A percentile compares a stretch with the other conserved stretches of the same genome.
These are phyloP conservation scores for Chinchilla lanigera DNA, from an alignment of 2,113 vertebrate genomes.

Conservation along the genomic window DNA sequence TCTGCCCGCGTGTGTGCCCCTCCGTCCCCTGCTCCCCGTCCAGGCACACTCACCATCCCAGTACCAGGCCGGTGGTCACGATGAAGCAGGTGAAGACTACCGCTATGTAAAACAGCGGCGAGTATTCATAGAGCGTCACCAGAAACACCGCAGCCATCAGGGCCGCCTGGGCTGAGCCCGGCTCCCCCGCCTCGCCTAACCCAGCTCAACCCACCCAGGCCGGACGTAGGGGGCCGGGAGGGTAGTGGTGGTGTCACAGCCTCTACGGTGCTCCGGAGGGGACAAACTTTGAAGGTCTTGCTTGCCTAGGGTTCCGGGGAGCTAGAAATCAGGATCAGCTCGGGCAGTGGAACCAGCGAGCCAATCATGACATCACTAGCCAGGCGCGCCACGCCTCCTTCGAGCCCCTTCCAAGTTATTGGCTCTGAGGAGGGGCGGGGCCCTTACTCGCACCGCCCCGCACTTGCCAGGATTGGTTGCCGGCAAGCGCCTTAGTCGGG, in stretches of 20 bases:
- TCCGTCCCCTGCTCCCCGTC: background rate
- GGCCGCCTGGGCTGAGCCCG: background rate
- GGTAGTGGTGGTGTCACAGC: background rate
- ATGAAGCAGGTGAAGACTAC: constrained; percentile 95
- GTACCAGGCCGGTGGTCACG: constrained; percentile 94
- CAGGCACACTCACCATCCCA: constrained; percentile 91
- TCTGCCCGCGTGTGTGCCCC: background rate
- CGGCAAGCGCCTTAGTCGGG: accelerated
- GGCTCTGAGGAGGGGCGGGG: background rate
- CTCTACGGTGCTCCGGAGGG: constrained; percentile 60
- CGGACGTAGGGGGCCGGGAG: background rate
- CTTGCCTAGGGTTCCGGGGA: accelerated
- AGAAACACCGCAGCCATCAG: constrained; percentile 93
- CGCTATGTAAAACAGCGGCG: constrained; percentile 93
- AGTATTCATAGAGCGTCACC: constrained; percentile 94
- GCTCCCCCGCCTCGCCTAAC: background rate
- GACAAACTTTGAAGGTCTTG: constrained; percentile 68
- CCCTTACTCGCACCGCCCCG: background rate
- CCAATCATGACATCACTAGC: background rate
- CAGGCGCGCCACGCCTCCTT: background rate
- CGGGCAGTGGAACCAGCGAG: accelerated
- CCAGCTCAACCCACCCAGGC: background rate
- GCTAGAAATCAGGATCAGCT: background rate
- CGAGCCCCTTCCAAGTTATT: accelerated
- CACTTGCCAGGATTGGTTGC: background rate